Conservation (phyloP, 2,797 vertebrate genomes). For the Streptopelia turtur region DNA sequence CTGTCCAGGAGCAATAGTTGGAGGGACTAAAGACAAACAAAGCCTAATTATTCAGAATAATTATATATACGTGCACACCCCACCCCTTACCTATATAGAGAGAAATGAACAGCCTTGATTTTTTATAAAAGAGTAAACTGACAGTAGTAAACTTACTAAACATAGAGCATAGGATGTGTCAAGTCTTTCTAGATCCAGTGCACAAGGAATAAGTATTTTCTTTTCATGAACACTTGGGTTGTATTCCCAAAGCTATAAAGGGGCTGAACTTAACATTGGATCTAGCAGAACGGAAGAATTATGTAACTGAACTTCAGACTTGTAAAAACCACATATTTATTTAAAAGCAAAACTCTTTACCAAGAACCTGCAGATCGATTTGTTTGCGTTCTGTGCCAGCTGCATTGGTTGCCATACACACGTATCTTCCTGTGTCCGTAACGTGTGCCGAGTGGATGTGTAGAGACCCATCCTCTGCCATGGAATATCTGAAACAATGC, state of each 20-base stretch:
- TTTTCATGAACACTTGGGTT: not conserved
- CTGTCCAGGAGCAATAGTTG: conserved; percentile 82
- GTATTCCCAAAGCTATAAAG: not conserved
- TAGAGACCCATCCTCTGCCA: conserved; percentile 88
- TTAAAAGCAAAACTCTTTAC: conserved; percentile 71
- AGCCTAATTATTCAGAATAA: not conserved
- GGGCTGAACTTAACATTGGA: not conserved
- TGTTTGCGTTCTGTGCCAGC: conserved; percentile 89
- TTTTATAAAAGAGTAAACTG: not conserved
- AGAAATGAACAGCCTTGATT: not conserved
- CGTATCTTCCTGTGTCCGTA: conserved; percentile 88
- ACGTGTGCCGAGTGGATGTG: conserved; percentile 85
- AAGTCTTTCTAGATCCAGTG: not conserved
- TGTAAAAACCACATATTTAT: not conserved
- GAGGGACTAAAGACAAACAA: conserved; percentile 83
- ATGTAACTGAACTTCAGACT: not conserved
- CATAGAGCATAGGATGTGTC: not conserved
- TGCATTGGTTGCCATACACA: conserved; percentile 93
- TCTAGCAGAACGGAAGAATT: not conserved
- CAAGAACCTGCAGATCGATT: conserved; percentile 89
- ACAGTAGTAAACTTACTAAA: not conserved
- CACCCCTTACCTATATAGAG: not conserved
- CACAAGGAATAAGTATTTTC: not conserved
- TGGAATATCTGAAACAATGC: conserved; percentile 81
- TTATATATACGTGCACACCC: too few relatives aligned